These are phyloP conservation scores for Drosophila kohkoa DNA, from an alignment of 1,140 invertebrate genomes.

Conservation along the genomic window DNA sequence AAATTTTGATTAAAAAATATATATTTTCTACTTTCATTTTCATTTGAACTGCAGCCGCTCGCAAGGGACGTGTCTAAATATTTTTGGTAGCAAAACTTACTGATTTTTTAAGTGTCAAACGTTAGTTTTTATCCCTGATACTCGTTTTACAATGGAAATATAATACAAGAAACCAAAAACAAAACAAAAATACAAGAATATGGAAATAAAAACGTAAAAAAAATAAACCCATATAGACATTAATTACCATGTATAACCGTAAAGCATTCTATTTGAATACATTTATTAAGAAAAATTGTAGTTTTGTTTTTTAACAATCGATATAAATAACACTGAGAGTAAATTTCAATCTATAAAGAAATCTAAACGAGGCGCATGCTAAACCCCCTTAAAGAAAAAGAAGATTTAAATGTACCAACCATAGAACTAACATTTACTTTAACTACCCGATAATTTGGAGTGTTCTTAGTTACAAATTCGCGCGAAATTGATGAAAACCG, in stretches of 20 bases:
- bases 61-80: conserved; percentile 82
- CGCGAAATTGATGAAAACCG: neutral
- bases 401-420: conserved; percentile 20
- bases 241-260: conserved; percentile 64
- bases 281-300: conserved; percentile 70
- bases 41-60: conserved; percentile 62
- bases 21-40: conserved; percentile 15
- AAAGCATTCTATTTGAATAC: conserved; percentile 66
- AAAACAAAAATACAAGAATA: conserved; percentile 31
- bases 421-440: conserved; percentile 29
- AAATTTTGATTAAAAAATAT: neutral
- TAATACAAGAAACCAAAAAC: conserved; percentile 30
- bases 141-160: conserved; percentile 57
- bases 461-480: neutral
- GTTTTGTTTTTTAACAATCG: conserved; percentile 70
- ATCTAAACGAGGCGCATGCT: conserved; percentile 30
- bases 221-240: conserved; percentile 43
- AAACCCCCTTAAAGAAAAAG: neutral
- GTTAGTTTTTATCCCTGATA: conserved; percentile 56
- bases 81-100: conserved; percentile 41
- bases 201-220: conserved; percentile 27
- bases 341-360: conserved; percentile 44
- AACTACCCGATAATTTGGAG: neutral
- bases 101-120: conserved; percentile 54
- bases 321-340: conserved; percentile 47